A percentile compares a stretch with the other conserved stretches of the same genome.
Conservation (phyloP, 2,797 vertebrate species). For the Pangasius larnaudii region DNA sequence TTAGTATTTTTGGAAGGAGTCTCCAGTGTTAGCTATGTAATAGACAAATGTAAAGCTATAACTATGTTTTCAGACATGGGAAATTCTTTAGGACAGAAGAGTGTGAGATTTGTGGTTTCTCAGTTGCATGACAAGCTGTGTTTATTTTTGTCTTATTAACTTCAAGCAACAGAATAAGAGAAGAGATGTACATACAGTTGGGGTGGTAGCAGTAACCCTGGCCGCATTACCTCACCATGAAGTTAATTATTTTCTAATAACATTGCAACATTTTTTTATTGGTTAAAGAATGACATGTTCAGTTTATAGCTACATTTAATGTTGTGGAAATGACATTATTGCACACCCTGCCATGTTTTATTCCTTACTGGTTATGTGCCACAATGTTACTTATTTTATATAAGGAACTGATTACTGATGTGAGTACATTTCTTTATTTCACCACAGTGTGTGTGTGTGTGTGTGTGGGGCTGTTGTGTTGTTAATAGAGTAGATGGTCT, state of each 20-base stretch:
- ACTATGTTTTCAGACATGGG: not conserved
- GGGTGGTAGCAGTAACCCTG: not conserved
- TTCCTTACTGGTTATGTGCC: not conserved
- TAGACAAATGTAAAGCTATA: too few species aligned
- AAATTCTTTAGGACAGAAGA: not conserved
- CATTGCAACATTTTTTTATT: not conserved
- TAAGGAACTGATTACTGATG: not conserved
- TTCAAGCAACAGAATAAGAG: not conserved
- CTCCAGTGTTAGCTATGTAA: not conserved
- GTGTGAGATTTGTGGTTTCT: not conserved
- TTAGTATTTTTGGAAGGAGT: not conserved
- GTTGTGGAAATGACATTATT: not conserved
- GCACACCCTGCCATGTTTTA: not conserved
- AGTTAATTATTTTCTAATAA: not conserved
- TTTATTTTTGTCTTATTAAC: not conserved
- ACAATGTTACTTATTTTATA: not conserved
- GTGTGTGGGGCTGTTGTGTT: not conserved
- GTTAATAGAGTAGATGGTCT: constrained; percentile 6
- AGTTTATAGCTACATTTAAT: not conserved
- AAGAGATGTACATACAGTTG: not conserved
- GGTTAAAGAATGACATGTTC: not conserved
- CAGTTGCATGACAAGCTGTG: not conserved
- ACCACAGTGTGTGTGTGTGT: not conserved
- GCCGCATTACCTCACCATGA: not conserved
- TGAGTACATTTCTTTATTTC: constrained; percentile 2